Percentiles rank a stretch among this genome's conserved stretches.
Conservation (phyloP, 2,888 invertebrate species). For the Mythimna lalbum region DNA sequence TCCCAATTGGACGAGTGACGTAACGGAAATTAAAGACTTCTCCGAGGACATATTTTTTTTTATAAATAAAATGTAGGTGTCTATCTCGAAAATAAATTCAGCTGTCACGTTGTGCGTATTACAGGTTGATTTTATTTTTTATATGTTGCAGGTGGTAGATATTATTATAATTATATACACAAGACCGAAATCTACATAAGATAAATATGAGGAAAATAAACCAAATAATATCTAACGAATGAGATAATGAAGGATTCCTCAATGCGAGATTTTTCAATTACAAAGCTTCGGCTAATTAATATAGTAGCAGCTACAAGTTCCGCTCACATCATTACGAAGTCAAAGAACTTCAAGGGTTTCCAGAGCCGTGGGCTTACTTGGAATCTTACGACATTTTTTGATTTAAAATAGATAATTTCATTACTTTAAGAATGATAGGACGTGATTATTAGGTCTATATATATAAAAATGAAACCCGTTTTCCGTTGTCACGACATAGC, state of each 20-base stretch:
- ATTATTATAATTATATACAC: background rate
- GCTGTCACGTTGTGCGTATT: conserved; percentile 55
- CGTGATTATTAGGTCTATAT: too few species aligned
- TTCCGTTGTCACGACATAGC: too few species aligned
- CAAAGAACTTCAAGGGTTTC: conserved; percentile 10
- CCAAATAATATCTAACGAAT: background rate
- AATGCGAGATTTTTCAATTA: conserved; percentile 2
- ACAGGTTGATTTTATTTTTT: conserved; percentile 48
- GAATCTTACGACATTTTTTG: conserved; percentile 8
- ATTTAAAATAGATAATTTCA: background rate
- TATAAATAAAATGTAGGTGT: conserved; percentile 66
- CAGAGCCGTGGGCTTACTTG: background rate
- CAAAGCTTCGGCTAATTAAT: conserved; percentile 14
- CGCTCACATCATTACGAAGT: conserved; percentile 8
- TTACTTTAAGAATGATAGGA: background rate
- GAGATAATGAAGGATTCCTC: background rate
- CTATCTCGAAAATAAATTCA: conserved; percentile 56
- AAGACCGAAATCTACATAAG: background rate
- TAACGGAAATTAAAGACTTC: conserved; percentile 90
- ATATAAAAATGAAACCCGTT: too few species aligned
- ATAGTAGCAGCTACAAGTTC: background rate
- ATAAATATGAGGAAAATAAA: background rate
- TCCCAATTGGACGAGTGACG: conserved; percentile 89
- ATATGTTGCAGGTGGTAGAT: background rate
- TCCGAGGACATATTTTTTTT: conserved; percentile 75